phyloP scores from a whole-genome alignment of 2,113 vertebrate genomes.

The Phalacrocorax brasilianus region DNA sequence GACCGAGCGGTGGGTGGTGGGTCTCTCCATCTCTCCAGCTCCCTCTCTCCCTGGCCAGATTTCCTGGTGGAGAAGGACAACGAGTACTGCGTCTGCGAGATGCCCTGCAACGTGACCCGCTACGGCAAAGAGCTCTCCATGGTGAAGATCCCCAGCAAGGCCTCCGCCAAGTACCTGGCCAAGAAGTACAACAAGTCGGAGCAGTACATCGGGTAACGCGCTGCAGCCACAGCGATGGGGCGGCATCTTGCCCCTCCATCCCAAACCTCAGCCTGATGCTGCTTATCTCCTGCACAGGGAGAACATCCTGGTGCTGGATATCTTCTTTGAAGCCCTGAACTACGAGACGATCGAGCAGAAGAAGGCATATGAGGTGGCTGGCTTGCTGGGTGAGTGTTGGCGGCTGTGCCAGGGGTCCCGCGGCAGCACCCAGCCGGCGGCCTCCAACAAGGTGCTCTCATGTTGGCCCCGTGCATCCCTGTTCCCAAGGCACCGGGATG shows the following conservation, averaged over 20 bases:
- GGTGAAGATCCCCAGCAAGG: conserved; percentile 99
- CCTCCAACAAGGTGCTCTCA: rapidly evolving
- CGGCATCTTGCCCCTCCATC: rapidly evolving
- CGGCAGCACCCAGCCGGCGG: rapidly evolving
- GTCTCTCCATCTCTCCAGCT: not conserved
- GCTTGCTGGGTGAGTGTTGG: conserved; percentile 87
- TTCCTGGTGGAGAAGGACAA: conserved; percentile 97
- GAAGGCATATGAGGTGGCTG: conserved; percentile 96
- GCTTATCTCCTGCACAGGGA: conserved; percentile 77
- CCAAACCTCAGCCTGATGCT: not conserved
- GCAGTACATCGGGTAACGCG: conserved; percentile 93
- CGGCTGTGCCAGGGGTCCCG: not conserved
- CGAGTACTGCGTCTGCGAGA: conserved; percentile 93
- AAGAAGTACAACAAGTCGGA: conserved; percentile 99
- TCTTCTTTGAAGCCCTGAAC: conserved; percentile 97
- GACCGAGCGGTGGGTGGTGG: rapidly evolving
- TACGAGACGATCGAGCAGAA: conserved; percentile 99
- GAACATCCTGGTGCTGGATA: conserved; percentile 97
- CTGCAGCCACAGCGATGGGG: rapidly evolving
- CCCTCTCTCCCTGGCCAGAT: conserved; percentile 73
- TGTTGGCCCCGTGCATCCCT: not conserved
- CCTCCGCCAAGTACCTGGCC: conserved; percentile 96
- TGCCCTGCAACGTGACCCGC: conserved; percentile 95
- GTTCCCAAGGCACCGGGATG: rapidly evolving
- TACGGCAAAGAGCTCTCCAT: conserved; percentile 97